Evolutionary conservation across 2,113 vertebrate genomes (phyloP), one percentile per base, ranked within the genome.

Genomic region (Pterocles burchelli): DNA sequence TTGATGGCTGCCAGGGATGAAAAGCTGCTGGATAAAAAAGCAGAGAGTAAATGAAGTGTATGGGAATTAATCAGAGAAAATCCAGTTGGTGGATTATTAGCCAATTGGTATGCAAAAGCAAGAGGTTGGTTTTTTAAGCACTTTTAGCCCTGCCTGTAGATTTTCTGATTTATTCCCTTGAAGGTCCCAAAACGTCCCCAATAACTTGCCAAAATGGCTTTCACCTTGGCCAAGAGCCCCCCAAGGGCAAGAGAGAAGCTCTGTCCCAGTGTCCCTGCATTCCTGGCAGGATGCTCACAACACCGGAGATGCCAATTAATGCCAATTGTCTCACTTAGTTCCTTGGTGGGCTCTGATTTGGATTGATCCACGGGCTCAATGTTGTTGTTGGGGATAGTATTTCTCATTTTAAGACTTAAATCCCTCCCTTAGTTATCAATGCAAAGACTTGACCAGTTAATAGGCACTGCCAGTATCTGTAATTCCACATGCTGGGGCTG

Each of bases 61-160:
- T 8, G 49, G 85, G 87, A 96, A 96, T 91, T 88, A 95, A 94
- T 85, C 70, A 77, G 73, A 94, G 82, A 72, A 91, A 93, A 96
- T 83, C 94, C 88, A 89, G 87, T 89, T 89, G 86, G 74, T 57
- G 66, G 85, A 26, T 94, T 89, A 85, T 89, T 94, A 90, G 59
- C 43, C 78, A 74, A 91, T 92, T 91, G 88, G 29, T 86, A 93
- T 89, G 88, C 89, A 81, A 90, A 57, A 80, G 41, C 43, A 58
- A 65, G 28, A 65, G 66, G 49, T 46, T 90, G 54, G 4, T 41
- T 70, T 89, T 82, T 79, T 77, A 79, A 91, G 78, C 5, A 3
- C 86, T 31, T 85, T 91, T 87, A 95, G 66, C 57, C 49, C 36
- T 24, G 17, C 1, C 11, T 82, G 57, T 7, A 71, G 49, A 43